These are phyloP conservation scores for Pterocles burchelli DNA, from an alignment of 2,113 vertebrate species.

Conservation along the genomic window DNA sequence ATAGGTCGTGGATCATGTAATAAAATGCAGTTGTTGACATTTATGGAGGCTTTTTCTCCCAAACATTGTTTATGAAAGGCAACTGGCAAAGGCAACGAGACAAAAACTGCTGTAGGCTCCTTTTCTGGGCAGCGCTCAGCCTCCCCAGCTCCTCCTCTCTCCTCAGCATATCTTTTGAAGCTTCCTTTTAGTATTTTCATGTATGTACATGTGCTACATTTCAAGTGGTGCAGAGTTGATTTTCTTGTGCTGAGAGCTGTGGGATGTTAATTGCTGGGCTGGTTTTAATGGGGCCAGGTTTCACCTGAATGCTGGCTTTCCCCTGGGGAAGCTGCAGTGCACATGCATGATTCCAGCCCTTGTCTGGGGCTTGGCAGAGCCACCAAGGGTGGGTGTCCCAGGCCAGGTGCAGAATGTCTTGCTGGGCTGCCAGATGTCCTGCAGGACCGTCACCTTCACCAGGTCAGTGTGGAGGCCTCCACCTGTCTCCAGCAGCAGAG, in stretches of 20 bases:
- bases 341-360: fast-evolving
- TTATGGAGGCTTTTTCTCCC: slow-evolving; percentile 37
- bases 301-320: neutral
- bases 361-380: fast-evolving
- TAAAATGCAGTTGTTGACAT: slow-evolving; percentile 46
- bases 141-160: slow-evolving; percentile 30
- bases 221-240: slow-evolving; percentile 35
- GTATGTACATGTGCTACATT: slow-evolving; percentile 51
- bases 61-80: slow-evolving; percentile 50
- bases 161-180: slow-evolving; percentile 35
- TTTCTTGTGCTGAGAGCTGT: slow-evolving; percentile 41
- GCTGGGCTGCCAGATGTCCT: neutral
- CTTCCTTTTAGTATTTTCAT: slow-evolving; percentile 48
- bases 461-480: neutral
- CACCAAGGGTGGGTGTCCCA: neutral
- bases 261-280: slow-evolving; percentile 41
- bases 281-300: slow-evolving; percentile 22
- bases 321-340: fast-evolving
- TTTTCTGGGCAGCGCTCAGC: slow-evolving; percentile 21
- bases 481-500: neutral
- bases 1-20: slow-evolving; percentile 7
- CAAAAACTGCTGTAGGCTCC: slow-evolving; percentile 61
- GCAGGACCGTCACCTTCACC: fast-evolving
- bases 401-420: neutral
- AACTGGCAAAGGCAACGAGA: slow-evolving; percentile 37